Conservation (phyloP, 2,113 vertebrate genomes). For the rat (Rattus norvegicus) region GRCr8 NC_086039.1:82500001-82500500, state of each 20-base stretch:
- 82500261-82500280: not conserved
- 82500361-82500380: not conserved
- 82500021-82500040: not conserved
- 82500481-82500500: not conserved
- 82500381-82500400: constrained; percentile 4
- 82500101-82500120: not conserved
- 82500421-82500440: constrained; percentile 13
- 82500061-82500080: not conserved
- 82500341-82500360: not conserved
- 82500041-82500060: not conserved
- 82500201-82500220: constrained; percentile 13
- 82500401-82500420: constrained; percentile 4
- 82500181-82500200: not conserved
- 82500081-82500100: not conserved
- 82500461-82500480: constrained; percentile 24
- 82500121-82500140: not conserved
- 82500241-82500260: constrained; percentile 26
- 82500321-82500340: constrained; percentile 15
- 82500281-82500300: constrained; percentile 22
- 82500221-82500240: not conserved
- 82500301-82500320: constrained; percentile 24
- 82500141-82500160: not conserved
- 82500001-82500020: constrained; percentile 12
- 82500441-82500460: not conserved
- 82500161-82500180: not conserved